Evolutionary conservation across 2,113 vertebrate species (phyloP).

Genomic region (Podarcis muralis): DNA sequence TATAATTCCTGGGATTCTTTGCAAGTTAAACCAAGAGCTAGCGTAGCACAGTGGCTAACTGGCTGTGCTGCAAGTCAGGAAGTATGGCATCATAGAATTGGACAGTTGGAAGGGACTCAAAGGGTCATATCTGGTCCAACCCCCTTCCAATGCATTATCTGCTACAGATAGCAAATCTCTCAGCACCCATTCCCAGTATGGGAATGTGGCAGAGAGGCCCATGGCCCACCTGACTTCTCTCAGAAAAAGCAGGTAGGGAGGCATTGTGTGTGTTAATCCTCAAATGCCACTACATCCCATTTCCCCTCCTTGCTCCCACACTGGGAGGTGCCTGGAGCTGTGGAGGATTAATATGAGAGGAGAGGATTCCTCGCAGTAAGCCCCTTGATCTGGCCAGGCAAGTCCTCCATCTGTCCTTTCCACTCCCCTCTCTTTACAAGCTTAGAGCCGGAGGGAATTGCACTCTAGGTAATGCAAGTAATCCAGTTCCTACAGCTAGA

Average conservation of each 20-base stretch:
- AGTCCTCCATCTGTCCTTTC: too few species aligned
- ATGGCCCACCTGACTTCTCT: too few species aligned
- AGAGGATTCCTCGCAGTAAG: too few species aligned
- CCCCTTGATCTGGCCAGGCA: too few species aligned
- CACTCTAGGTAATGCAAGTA: neutral
- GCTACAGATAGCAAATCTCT: neutral
- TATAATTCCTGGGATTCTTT: neutral
- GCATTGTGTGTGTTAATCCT: neutral
- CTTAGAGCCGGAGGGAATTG: neutral
- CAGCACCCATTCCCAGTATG: neutral
- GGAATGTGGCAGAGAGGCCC: neutral
- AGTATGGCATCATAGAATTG: neutral
- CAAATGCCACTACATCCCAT: neutral
- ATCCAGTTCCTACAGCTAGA: neutral
- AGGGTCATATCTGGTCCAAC: neutral
- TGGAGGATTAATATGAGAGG: too few species aligned
- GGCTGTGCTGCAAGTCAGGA: neutral
- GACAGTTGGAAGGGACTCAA: too few species aligned
- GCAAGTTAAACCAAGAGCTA: neutral
- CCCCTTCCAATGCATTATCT: neutral
- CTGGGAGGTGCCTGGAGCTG: too few species aligned
- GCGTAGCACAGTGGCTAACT: neutral
- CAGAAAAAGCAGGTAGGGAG: neutral
- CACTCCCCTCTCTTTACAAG: too few species aligned
- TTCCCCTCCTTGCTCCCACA: too few species aligned